Evolutionary conservation across 2,797 vertebrate species (phyloP).

Genomic region (Apodemus agrarius): DNA sequence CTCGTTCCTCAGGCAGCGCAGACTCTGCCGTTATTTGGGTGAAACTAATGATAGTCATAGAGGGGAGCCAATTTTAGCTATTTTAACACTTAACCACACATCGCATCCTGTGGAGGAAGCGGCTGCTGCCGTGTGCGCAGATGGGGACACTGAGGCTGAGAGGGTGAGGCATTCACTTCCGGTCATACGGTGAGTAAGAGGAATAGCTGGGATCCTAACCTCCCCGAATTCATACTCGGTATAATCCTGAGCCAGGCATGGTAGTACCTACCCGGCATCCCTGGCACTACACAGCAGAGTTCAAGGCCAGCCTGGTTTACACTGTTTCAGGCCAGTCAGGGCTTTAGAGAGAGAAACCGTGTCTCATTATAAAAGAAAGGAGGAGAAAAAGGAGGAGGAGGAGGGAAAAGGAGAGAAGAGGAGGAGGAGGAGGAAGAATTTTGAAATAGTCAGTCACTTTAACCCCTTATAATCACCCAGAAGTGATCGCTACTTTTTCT

Average conservation of each 20-base stretch:
- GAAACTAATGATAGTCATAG: background rate
- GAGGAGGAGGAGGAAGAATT: background rate
- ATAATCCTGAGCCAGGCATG: background rate
- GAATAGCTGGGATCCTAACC: background rate
- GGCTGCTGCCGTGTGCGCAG: background rate
- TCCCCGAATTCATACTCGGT: background rate
- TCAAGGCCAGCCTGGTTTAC: background rate
- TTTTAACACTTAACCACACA: background rate
- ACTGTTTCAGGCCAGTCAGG: no score
- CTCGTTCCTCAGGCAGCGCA: background rate
- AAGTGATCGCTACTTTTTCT: background rate
- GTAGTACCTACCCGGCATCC: background rate
- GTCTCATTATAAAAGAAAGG: background rate
- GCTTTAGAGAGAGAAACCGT: background rate
- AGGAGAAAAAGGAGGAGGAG: background rate
- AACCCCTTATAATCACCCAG: background rate
- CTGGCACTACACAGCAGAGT: background rate
- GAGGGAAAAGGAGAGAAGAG: background rate
- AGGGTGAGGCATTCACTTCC: background rate
- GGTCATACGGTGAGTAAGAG: background rate
- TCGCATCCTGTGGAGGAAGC: background rate
- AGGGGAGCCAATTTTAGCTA: background rate
- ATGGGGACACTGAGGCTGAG: conserved; percentile 14
- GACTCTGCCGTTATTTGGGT: background rate
- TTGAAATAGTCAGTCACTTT: background rate